Evolutionary conservation across 2,113 vertebrate genomes (phyloP).

Genomic region (Mugil cephalus): DNA sequence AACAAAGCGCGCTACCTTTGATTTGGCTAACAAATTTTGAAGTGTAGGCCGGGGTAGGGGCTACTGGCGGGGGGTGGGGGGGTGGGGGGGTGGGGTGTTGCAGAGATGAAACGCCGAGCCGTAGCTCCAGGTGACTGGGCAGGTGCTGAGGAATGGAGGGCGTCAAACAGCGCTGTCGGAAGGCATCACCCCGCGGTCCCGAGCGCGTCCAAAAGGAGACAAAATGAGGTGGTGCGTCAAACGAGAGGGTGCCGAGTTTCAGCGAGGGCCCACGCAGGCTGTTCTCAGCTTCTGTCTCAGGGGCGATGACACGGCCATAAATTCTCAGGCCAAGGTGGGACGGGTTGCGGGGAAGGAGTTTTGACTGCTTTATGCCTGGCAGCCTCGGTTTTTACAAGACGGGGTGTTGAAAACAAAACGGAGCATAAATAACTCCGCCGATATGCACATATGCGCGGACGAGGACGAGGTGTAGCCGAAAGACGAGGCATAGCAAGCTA

Average conservation of each 20-base stretch:
- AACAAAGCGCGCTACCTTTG: slow-evolving; percentile 75
- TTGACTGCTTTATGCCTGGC: slow-evolving; percentile 73
- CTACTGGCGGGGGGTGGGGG: slow-evolving; percentile 16
- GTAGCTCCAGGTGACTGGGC: slow-evolving; percentile 75
- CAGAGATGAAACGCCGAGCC: slow-evolving; percentile 63
- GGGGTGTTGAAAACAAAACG: slow-evolving; percentile 77
- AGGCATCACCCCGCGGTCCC: slow-evolving; percentile 58
- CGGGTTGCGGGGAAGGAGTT: slow-evolving; percentile 51
- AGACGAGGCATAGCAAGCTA: slow-evolving; percentile 40
- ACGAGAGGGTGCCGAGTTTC: slow-evolving; percentile 72
- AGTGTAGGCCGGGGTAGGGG: slow-evolving; percentile 31
- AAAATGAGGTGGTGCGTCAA: slow-evolving; percentile 57
- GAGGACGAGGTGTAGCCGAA: slow-evolving; percentile 41
- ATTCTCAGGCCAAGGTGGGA: slow-evolving; percentile 72
- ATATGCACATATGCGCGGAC: slow-evolving; percentile 68
- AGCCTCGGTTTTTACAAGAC: slow-evolving; percentile 70
- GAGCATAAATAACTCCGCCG: slow-evolving; percentile 72
- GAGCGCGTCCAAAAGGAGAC: slow-evolving; percentile 45
- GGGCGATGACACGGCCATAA: slow-evolving; percentile 75
- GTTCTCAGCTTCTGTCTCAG: slow-evolving; percentile 71
- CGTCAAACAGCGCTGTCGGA: slow-evolving; percentile 57
- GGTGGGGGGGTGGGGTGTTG: too few species aligned
- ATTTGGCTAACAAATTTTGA: slow-evolving; percentile 73
- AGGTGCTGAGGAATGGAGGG: slow-evolving; percentile 70
- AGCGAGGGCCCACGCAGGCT: slow-evolving; percentile 44